Percentiles rank a stretch among this genome's conserved stretches.
phyloP scores from a whole-genome alignment of 2,113 vertebrate genomes.

The Toxotes jaculatrix region DNA sequence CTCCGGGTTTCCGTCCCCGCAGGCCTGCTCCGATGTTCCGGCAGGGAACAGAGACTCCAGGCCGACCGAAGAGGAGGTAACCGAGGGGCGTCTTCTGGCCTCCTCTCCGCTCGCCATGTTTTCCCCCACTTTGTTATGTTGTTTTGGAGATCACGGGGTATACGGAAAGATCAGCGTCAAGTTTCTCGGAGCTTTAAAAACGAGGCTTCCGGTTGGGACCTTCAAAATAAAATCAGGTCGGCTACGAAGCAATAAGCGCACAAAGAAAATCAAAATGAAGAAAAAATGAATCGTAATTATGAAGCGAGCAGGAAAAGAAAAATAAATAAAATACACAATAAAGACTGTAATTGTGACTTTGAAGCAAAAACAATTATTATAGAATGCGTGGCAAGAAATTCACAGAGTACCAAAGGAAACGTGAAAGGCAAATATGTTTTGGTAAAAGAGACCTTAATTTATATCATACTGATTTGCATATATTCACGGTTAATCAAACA shows the following conservation, averaged over 20 bases:
- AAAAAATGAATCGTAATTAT: too few relatives aligned
- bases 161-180: conserved; percentile 42
- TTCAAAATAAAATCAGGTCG: conserved; percentile 58
- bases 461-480: background rate
- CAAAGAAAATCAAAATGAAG: too few relatives aligned
- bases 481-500: background rate
- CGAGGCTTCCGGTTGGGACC: background rate
- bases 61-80: conserved; percentile 74
- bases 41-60: conserved; percentile 84
- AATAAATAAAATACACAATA: background rate
- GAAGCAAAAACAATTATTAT: too few relatives aligned
- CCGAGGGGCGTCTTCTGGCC: conserved; percentile 72
- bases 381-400: background rate
- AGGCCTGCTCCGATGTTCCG: conserved; percentile 66
- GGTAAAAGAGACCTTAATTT: background rate
- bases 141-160: conserved; percentile 81
- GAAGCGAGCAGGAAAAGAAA: too few relatives aligned
- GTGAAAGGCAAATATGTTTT: background rate
- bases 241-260: fast-evolving
- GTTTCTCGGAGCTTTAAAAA: background rate
- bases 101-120: conserved; percentile 87
- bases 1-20: conserved; percentile 77
- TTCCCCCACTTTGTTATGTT: conserved; percentile 77
- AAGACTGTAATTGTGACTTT: background rate
- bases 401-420: background rate